Percentiles rank a stretch among this genome's conserved stretches.
These are phyloP conservation scores for Lacerta viridis DNA, from an alignment of 2,797 vertebrate species.

Conservation along the genomic window DNA sequence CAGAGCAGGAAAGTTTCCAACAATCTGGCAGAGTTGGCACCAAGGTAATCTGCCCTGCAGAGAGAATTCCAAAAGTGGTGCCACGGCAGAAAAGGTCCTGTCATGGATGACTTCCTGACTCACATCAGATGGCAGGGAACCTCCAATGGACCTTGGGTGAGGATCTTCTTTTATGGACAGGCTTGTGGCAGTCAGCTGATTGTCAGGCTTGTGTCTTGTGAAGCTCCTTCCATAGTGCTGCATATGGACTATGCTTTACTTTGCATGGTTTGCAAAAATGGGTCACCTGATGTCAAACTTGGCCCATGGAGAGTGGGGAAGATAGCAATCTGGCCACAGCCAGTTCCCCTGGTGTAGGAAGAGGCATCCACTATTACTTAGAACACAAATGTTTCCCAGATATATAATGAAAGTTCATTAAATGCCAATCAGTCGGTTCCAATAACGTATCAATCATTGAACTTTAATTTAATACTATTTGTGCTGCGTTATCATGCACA, in stretches of 20 bases:
- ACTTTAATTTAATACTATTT: not conserved
- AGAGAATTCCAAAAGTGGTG: not conserved
- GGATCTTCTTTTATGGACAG: not conserved
- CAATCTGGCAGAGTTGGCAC: not conserved
- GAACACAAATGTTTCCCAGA: not conserved
- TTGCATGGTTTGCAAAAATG: no score
- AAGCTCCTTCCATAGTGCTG: no score
- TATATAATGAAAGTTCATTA: not conserved
- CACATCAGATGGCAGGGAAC: not conserved
- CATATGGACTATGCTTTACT: no score
- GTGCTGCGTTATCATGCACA: not conserved
- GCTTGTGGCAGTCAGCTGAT: no score
- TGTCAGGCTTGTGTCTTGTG: no score
- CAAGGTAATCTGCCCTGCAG: not conserved
- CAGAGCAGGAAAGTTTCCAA: no score
- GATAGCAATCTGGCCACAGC: no score
- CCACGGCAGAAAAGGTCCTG: not conserved
- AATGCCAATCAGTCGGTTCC: not conserved
- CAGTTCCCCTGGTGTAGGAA: no score
- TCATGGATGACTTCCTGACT: not conserved
- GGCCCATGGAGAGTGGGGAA: no score
- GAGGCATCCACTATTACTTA: not conserved
- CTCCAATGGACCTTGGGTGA: not conserved
- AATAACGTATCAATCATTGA: not conserved
- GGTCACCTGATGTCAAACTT: no score